These are phyloP conservation scores for Hedya salicella DNA, from an alignment of 2,888 invertebrate species.

Conservation along the genomic window DNA sequence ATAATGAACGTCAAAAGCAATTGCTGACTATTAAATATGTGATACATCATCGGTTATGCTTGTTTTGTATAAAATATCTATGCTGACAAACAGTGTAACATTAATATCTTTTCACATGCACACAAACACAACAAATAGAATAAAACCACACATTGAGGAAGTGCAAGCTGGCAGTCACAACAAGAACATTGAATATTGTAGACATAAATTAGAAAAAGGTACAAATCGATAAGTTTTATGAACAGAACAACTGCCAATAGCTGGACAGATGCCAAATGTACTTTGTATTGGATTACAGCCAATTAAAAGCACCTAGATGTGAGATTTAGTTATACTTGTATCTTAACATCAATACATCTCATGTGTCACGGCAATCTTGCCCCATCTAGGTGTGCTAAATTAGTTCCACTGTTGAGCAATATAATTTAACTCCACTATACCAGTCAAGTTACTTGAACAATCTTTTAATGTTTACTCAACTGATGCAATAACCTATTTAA, in stretches of 20 bases:
- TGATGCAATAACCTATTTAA: slow-evolving; percentile 9
- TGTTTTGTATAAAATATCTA: slow-evolving; percentile 27
- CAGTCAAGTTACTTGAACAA: slow-evolving; percentile 4
- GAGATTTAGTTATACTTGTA: slow-evolving; percentile 61
- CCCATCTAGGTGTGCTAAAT: slow-evolving; percentile 73
- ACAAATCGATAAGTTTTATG: slow-evolving; percentile 81
- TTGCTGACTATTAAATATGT: slow-evolving; percentile 25
- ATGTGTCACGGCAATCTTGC: slow-evolving; percentile 70
- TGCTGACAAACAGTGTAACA: slow-evolving; percentile 32
- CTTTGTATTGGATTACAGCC: slow-evolving; percentile 84
- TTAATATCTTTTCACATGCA: slow-evolving; percentile 38
- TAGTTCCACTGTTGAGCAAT: slow-evolving; percentile 64
- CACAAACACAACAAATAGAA: slow-evolving; percentile 23
- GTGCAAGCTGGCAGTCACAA: slow-evolving; percentile 28
- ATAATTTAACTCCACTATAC: slow-evolving; percentile 6
- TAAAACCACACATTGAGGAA: slow-evolving; percentile 55
- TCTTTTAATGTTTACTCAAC: background rate
- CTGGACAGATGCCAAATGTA: slow-evolving; percentile 78
- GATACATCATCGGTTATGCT: slow-evolving; percentile 26
- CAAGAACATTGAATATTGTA: slow-evolving; percentile 43
- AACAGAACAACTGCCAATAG: slow-evolving; percentile 77
- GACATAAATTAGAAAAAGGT: slow-evolving; percentile 71
- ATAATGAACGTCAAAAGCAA: slow-evolving; percentile 32
- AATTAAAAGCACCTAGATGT: slow-evolving; percentile 80
- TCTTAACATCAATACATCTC: slow-evolving; percentile 74